A percentile compares a stretch with the other conserved stretches of the same genome.
phyloP scores from a whole-genome alignment of 2,888 invertebrate species.

The Drosophila affinis region DNA sequence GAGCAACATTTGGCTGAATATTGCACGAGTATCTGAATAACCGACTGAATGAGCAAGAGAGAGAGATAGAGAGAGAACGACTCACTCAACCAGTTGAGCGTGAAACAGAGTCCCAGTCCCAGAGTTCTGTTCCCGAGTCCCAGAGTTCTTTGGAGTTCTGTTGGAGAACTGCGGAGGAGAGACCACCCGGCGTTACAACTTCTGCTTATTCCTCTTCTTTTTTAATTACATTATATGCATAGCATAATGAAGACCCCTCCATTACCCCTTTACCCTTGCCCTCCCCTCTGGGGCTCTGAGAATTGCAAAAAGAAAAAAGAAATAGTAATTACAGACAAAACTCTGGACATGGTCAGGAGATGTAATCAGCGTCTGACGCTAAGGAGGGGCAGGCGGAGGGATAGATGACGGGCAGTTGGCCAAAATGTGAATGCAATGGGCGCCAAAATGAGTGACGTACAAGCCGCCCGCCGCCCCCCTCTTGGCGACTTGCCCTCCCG shows the following conservation, averaged over 20 bases:
- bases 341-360: constrained; percentile 55
- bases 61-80: background rate
- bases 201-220: constrained; percentile 46
- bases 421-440: constrained; percentile 57
- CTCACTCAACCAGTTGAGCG: constrained; percentile 41
- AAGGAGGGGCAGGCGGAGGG: constrained; percentile 13
- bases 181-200: constrained; percentile 63
- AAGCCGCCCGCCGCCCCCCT: constrained; percentile 8
- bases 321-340: constrained; percentile 67
- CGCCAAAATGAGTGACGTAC: constrained; percentile 72
- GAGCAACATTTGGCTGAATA: too few species aligned
- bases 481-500: background rate
- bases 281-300: constrained; percentile 9
- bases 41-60: constrained; percentile 4
- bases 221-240: constrained; percentile 78
- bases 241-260: constrained; percentile 69
- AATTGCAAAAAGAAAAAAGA: constrained; percentile 49
- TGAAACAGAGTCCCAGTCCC: constrained; percentile 22
- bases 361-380: constrained; percentile 63
- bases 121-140: background rate
- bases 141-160: constrained; percentile 6
- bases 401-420: constrained; percentile 43
- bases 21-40: constrained; percentile 7
- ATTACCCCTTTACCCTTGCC: background rate
- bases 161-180: constrained; percentile 13